Evolutionary conservation across 2,113 vertebrate species (phyloP).

Genomic region (Parus major): DNA sequence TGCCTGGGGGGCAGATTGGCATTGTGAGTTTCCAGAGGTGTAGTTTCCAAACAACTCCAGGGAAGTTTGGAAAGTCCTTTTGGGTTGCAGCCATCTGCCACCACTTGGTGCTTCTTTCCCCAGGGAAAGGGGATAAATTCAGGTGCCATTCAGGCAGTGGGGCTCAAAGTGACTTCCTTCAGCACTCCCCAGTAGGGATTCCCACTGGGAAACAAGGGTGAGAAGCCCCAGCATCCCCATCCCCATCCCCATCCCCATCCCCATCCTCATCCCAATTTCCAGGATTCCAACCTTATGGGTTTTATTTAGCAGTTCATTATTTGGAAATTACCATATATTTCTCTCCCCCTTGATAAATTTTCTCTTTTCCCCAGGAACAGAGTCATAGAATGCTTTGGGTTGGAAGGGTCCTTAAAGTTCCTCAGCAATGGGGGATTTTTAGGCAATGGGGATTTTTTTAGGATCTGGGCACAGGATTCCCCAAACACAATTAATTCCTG

Average conservation of each 20-base stretch:
- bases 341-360: neutral
- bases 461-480: neutral
- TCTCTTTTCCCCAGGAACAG: neutral
- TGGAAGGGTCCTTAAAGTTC: neutral
- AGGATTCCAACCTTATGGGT: neutral
- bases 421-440: neutral
- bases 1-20: neutral
- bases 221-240: neutral
- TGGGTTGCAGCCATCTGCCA: neutral
- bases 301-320: neutral
- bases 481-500: neutral
- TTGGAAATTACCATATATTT: neutral
- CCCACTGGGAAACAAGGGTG: fast-evolving
- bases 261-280: neutral
- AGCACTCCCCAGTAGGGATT: neutral
- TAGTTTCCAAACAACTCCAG: neutral
- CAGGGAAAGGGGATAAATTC: neutral
- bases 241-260: too few relatives aligned
- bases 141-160: neutral
- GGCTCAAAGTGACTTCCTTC: neutral
- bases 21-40: fast-evolving
- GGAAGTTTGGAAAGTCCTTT: neutral
- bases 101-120: neutral
- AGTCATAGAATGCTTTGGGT: neutral
- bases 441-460: neutral